Conservation (phyloP, 2,113 vertebrate species). For the Otocyon megalotis region DNA sequence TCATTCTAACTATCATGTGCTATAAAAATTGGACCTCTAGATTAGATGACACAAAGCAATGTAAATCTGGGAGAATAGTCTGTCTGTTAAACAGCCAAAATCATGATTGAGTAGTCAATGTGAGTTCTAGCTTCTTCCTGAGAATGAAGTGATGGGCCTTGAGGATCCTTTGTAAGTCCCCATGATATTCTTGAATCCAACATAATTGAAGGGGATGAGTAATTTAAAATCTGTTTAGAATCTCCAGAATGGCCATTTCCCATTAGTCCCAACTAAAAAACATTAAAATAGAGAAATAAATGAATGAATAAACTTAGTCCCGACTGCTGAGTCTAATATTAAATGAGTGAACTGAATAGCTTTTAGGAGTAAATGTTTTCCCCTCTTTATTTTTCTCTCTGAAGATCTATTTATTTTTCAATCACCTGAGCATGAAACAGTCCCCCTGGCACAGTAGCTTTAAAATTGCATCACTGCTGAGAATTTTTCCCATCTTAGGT, state of each 20-base stretch:
- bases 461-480: background rate
- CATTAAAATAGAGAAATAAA: background rate
- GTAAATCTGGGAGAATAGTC: background rate
- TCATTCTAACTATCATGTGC: background rate
- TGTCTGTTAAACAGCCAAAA: background rate
- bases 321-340: background rate
- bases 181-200: background rate
- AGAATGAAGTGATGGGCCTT: background rate
- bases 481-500: background rate
- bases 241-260: background rate
- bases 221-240: background rate
- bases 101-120: background rate
- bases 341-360: background rate
- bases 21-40: background rate
- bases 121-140: background rate
- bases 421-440: background rate
- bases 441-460: background rate
- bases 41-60: background rate
- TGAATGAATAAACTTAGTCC: background rate
- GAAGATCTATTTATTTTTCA: conserved; percentile 1
- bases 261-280: background rate
- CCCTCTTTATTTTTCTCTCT: background rate
- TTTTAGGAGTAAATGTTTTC: background rate
- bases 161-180: background rate
- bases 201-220: background rate